phyloP scores from a whole-genome alignment of 2,113 vertebrate genomes.

The Tachuris rubrigastra region DNA sequence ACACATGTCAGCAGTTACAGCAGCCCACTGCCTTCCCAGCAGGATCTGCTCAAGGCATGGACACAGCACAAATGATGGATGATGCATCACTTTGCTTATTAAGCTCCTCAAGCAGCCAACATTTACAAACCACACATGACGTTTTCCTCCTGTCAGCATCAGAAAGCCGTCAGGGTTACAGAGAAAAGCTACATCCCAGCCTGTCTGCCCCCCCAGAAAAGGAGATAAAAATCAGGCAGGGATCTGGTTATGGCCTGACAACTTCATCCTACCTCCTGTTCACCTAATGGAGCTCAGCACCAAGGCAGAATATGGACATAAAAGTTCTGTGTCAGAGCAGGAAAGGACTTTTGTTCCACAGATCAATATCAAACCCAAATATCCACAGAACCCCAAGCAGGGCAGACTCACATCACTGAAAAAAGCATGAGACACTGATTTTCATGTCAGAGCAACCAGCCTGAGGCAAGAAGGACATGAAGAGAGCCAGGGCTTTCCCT shows the following conservation, averaged over 20 bases:
- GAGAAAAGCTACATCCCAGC: not conserved
- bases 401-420: not conserved
- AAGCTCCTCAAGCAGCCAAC: not conserved
- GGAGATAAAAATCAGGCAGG: not conserved
- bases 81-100: not conserved
- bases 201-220: not conserved
- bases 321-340: not conserved
- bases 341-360: not conserved
- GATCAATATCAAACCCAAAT: not conserved
- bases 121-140: not conserved
- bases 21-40: not conserved
- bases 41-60: not conserved
- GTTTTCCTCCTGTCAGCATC: not conserved
- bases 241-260: not conserved
- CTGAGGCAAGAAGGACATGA: not conserved
- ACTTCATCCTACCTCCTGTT: not conserved
- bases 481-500: not conserved
- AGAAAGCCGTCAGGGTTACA: not conserved
- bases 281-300: not conserved
- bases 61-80: not conserved
- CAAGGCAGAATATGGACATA: not conserved
- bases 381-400: not conserved
- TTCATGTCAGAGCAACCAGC: not conserved
- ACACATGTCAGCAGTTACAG: not conserved
- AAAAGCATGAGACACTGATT: not conserved